phyloP scores from a whole-genome alignment of 2,888 invertebrate species.

The Cetonia aurata region DNA sequence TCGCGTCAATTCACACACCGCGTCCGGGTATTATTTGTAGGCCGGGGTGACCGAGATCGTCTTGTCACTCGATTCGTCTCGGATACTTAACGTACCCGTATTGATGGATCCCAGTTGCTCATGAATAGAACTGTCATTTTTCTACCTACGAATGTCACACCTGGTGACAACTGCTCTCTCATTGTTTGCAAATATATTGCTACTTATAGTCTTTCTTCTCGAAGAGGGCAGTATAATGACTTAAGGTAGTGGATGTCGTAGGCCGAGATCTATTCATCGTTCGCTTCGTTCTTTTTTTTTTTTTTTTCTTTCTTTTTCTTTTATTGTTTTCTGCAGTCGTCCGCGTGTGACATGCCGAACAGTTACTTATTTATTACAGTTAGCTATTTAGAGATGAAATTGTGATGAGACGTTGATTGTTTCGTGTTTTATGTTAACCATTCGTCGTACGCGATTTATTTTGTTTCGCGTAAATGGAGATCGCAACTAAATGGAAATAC shows the following conservation, averaged over 20 bases:
- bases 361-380: conserved; percentile 35
- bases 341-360: conserved; percentile 24
- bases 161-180: conserved; percentile 57
- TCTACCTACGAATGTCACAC: conserved; percentile 58
- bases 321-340: conserved; percentile 5
- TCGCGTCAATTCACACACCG: conserved; percentile 36
- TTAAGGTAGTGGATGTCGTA: conserved; percentile 40
- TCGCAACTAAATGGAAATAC: conserved; percentile 1
- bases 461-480: conserved; percentile 34
- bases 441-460: conserved; percentile 24
- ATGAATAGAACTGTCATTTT: conserved; percentile 59
- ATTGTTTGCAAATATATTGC: conserved; percentile 62
- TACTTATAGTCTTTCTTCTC: conserved; percentile 50
- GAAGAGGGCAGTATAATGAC: conserved; percentile 39
- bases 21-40: conserved; percentile 25
- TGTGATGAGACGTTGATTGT: conserved; percentile 31
- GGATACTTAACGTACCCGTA: conserved; percentile 59
- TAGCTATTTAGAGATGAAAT: conserved; percentile 31
- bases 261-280: conserved; percentile 31
- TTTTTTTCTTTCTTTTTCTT: conserved; percentile 22
- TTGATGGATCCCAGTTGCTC: conserved; percentile 51
- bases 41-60: conserved; percentile 40
- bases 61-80: conserved; percentile 55
- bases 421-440: conserved; percentile 37
- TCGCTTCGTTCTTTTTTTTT: conserved; percentile 2